Evolutionary conservation across 2,113 vertebrate species (phyloP).

Genomic region (Paratilapia polleni): DNA sequence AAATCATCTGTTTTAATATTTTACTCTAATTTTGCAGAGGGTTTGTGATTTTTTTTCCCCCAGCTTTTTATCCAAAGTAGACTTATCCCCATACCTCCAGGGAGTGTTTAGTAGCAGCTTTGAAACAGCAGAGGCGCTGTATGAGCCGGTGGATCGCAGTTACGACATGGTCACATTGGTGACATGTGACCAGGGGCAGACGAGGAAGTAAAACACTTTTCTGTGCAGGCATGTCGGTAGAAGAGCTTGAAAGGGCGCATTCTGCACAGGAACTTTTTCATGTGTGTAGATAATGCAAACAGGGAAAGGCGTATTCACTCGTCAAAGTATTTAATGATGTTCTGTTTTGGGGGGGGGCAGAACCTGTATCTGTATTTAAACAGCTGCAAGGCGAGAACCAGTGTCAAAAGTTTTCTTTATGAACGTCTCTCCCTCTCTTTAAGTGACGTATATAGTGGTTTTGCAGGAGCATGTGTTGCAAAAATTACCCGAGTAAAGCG

Average conservation of each 20-base stretch:
- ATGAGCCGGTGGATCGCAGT: neutral
- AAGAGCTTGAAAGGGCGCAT: neutral
- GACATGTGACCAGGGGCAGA: conserved; percentile 32
- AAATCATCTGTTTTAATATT: neutral
- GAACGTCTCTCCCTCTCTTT: neutral
- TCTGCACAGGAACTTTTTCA: neutral
- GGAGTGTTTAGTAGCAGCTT: neutral
- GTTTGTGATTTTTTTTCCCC: neutral
- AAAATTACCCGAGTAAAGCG: neutral
- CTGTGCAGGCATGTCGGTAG: neutral
- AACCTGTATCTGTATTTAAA: neutral
- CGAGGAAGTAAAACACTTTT: conserved; percentile 36
- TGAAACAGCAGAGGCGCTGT: conserved; percentile 67
- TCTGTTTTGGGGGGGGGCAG: too few relatives aligned
- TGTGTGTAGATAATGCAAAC: neutral
- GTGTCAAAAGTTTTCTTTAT: too few relatives aligned
- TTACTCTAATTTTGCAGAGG: too few relatives aligned
- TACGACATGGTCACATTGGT: conserved; percentile 44
- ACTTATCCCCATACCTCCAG: neutral
- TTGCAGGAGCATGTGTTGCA: conserved; percentile 40
- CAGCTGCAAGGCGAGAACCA: neutral
- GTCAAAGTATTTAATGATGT: neutral
- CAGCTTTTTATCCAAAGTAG: too few relatives aligned
- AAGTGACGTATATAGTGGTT: rapidly evolving
- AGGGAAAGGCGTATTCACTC: neutral